A percentile compares a stretch with the other conserved stretches of the same genome.
phyloP scores from a whole-genome alignment of 2,113 vertebrate species.

The Epinephelus moara region DNA sequence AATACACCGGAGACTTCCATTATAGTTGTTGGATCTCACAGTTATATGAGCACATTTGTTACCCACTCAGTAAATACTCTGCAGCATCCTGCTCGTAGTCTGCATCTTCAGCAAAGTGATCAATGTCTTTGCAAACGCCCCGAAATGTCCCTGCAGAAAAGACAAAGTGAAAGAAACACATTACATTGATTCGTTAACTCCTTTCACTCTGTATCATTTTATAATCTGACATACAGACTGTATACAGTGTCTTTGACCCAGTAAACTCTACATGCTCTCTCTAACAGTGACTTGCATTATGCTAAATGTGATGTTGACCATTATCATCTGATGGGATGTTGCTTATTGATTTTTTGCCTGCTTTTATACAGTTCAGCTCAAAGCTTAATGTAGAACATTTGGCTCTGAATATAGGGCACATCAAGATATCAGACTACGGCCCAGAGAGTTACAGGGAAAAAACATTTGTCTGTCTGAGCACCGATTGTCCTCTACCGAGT shows the following conservation, averaged over 20 bases:
- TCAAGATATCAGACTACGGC: neutral
- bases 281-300: neutral
- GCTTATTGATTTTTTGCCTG: constrained; percentile 13
- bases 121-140: constrained; percentile 98
- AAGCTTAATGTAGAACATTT: neutral
- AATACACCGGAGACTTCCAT: neutral
- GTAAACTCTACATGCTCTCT: neutral
- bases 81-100: constrained; percentile 97
- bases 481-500: neutral
- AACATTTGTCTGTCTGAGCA: neutral
- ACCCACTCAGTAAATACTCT: constrained; percentile 95
- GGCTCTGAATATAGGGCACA: neutral
- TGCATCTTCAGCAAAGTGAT: constrained; percentile 96
- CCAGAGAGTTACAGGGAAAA: too few relatives aligned
- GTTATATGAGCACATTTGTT: neutral
- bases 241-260: constrained; percentile 2
- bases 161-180: neutral
- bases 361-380: neutral
- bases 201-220: neutral
- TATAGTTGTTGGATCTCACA: neutral
- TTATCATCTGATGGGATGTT: constrained; percentile 10
- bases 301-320: constrained; percentile 6
- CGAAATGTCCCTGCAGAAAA: constrained; percentile 90
- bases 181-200: neutral
- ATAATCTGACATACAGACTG: neutral